A percentile compares a stretch with the other conserved stretches of the same genome.
phyloP scores from a whole-genome alignment of 2,797 vertebrate genomes.

The Chaetodon trifasciatus region DNA sequence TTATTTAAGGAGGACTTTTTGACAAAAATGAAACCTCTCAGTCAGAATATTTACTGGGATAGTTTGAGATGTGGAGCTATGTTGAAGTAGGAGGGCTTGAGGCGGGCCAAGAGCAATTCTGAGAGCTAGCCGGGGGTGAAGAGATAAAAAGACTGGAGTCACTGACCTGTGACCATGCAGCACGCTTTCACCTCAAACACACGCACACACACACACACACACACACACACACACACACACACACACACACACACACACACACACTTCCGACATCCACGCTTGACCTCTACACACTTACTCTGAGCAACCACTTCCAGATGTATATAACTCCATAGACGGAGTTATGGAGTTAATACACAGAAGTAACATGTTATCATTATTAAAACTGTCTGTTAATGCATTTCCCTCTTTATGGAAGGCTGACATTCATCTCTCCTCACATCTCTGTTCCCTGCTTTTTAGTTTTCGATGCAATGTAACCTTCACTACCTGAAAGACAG shows the following conservation, averaged over 20 bases:
- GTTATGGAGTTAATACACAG: too few relatives aligned
- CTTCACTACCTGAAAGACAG: constrained; percentile 1
- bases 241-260: background rate
- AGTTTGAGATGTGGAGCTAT: background rate
- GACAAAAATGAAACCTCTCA: constrained; percentile 6
- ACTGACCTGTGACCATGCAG: constrained; percentile 5
- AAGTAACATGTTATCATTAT: too few relatives aligned
- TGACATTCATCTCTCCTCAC: too few relatives aligned
- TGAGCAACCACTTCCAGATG: background rate
- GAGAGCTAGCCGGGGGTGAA: constrained; percentile 9
- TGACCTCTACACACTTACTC: constrained; percentile 17
- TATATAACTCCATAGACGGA: too few relatives aligned
- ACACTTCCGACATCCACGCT: constrained; percentile 18
- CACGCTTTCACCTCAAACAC: constrained; percentile 24
- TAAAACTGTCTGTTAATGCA: background rate
- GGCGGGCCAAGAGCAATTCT: background rate
- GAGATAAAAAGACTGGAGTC: background rate
- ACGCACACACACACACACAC: too few relatives aligned
- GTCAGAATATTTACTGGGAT: background rate
- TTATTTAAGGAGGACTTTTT: constrained; percentile 25
- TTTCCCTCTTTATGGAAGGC: background rate
- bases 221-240: background rate
- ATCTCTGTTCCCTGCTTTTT: background rate
- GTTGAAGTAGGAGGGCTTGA: background rate
- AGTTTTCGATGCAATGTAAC: background rate